Evolutionary conservation across 23 tunicate species (phyloP), one percentile per base, ranked within the genome.

Genomic region (Corella eumyota): DNA sequence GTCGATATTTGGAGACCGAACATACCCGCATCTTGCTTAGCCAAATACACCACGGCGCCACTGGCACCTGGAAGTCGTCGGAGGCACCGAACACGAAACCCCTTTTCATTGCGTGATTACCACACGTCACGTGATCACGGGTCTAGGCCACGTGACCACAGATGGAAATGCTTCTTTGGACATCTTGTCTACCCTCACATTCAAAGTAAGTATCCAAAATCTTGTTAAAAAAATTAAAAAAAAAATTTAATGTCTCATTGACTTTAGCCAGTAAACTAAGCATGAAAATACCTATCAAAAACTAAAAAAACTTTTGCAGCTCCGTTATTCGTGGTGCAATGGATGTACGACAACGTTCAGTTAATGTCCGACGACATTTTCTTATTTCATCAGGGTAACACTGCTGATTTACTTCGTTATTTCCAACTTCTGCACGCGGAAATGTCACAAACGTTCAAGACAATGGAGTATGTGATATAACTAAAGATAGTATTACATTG

Each of bases 151-250:
- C 31, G 49, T 51, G 74, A 76, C 38, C 51, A 59, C 33, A 58
- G 50, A 9, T 76, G 83, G 83, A 76, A 68, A 52, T 76, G 83
- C 61, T 76, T 76, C 36, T 76, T 76, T 34, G 74, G 83, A 0
- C 68, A 59, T 33, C 68, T 67, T 15, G 56, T 74, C 25, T 74
- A 65, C 50, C 81, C 81, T 29, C 35, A 74, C 47, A 56, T 74
- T 45, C 34, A 34, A 74, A 65, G 81, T 74, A n/a, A 69, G 17
- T n/a, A n/a, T n/a, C n/a, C n/a, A n/a, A n/a, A n/a, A n/a, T n/a
- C n/a, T n/a, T n/a, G n/a, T n/a, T n/a, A n/a, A n/a, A n/a, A n/a
- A n/a, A n/a, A n/a, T n/a, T n/a, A n/a, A n/a, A n/a, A n/a, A n/a
- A n/a, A n/a, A n/a, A n/a, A n/a, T n/a, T n/a, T n/a, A n/a, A n/a